These are phyloP conservation scores for Oreocharis arfaki DNA, from an alignment of 2,113 vertebrate genomes.

Conservation along the genomic window DNA sequence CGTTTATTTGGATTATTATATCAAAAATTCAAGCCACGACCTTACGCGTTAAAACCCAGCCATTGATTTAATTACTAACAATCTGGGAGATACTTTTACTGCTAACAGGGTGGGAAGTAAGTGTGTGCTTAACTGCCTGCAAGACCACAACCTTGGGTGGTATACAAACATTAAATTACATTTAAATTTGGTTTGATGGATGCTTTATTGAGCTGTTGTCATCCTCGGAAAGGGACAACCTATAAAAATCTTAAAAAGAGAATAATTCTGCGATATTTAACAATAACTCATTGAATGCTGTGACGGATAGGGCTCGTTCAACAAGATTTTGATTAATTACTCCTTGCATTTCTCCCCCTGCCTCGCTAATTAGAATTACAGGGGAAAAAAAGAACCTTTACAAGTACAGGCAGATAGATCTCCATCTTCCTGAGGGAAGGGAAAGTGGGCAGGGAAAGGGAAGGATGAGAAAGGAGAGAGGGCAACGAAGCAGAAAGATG, in stretches of 20 bases:
- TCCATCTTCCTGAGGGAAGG: background rate
- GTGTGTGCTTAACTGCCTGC: background rate
- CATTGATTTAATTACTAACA: background rate
- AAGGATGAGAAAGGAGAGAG: background rate
- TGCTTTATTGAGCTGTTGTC: background rate
- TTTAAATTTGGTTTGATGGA: background rate
- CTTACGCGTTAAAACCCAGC: background rate
- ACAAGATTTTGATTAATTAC: background rate
- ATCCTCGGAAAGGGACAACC: background rate
- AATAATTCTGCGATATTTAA: background rate
- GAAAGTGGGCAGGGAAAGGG: background rate
- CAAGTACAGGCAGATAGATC: background rate
- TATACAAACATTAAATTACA: background rate
- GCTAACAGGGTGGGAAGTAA: background rate
- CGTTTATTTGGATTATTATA: background rate
- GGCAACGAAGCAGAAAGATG: background rate
- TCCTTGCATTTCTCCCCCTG: background rate
- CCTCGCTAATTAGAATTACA: background rate
- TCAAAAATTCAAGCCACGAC: background rate
- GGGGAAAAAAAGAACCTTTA: background rate
- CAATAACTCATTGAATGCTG: background rate
- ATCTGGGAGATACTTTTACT: background rate
- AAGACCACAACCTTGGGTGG: background rate
- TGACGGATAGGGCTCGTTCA: background rate
- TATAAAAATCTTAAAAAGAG: background rate